Base-by-base conservation (phyloP, 92 coral and sea anemone genomes). In the Heteractis magnifica region DNA sequence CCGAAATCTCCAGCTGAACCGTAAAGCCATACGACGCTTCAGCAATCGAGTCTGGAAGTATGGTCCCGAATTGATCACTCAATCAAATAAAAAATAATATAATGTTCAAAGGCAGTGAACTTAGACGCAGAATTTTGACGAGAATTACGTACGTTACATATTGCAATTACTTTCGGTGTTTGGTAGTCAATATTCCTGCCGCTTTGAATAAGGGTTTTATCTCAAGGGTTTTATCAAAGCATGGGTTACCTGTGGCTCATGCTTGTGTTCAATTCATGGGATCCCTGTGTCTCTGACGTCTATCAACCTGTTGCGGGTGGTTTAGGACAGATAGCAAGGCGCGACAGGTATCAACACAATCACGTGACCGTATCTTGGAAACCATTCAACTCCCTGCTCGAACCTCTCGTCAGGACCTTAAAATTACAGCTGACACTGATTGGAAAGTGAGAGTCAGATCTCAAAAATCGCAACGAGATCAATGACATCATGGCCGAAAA, bases 361-460 rank as follows among this genome's bases (percentile, higher is more conserved):
- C 73, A 77, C 44, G 44, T 53, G 80, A 77, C 65, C 41, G 49
- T 21, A 20, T 26, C 73, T 48, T 53, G 12, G 64, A 10, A 41
- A 60, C 73, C 71, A 72, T 11, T 75, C 72, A 82, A 44, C 71
- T 23, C 21, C 8, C 50, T 26, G 12, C 58, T 70, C 51, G 6
- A 77, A 65, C 50, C 55, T 89, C 77, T 85, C 87, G 87, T 89
- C 92, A 89, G 78, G 6, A 62, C 50, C 79, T 50, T 72, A 89
- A 86, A 89, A 76, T 82, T 89, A 75, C 65, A 65, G 51, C 89
- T 89, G 92, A 89, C 88, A 83, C 59, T 72, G 72, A 81, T 44
- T 51, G 56, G 26, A 6, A 23, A 8, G 71, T 41, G 60, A 52
- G 20, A 75, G 90, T 87, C 90, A 87, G 90, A 70, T 10, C 72